Evolutionary conservation across 2,888 invertebrate species (phyloP).

Genomic region (Crematogaster levior): DNA sequence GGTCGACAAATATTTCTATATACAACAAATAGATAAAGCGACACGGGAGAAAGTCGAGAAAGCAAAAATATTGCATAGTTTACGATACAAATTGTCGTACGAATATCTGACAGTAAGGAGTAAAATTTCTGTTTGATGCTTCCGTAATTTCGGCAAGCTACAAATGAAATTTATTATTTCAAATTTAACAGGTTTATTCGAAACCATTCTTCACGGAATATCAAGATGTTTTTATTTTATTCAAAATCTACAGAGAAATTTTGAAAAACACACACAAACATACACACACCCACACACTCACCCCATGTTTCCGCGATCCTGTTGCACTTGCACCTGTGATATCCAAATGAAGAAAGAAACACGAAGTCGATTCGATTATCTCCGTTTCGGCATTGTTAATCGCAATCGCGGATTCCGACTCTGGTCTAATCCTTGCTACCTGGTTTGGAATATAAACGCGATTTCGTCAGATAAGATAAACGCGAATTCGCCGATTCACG

Average conservation of each 20-base stretch:
- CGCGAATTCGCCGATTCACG: conserved; percentile 40
- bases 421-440: conserved; percentile 51
- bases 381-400: conserved; percentile 45
- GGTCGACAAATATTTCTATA: conserved; percentile 21
- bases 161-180: not conserved
- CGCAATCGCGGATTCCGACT: conserved; percentile 22
- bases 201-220: not conserved
- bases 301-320: conserved; percentile 59
- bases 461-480: conserved; percentile 69
- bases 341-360: conserved; percentile 25
- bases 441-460: conserved; percentile 51
- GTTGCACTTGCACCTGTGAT: conserved; percentile 6
- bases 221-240: not conserved
- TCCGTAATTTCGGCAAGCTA: not conserved
- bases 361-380: conserved; percentile 19
- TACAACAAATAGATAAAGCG: not conserved
- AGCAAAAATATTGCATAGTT: not conserved
- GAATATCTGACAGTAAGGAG: not conserved
- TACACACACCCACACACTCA: conserved; percentile 44
- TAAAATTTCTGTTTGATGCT: not conserved
- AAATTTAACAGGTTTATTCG: not conserved
- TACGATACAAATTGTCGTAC: not conserved
- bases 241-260: not conserved
- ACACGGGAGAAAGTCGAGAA: not conserved
- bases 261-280: too few relatives aligned